Evolutionary conservation across 2,888 invertebrate species (phyloP).

Genomic region (Mesorhabditis spiculigera): DNA sequence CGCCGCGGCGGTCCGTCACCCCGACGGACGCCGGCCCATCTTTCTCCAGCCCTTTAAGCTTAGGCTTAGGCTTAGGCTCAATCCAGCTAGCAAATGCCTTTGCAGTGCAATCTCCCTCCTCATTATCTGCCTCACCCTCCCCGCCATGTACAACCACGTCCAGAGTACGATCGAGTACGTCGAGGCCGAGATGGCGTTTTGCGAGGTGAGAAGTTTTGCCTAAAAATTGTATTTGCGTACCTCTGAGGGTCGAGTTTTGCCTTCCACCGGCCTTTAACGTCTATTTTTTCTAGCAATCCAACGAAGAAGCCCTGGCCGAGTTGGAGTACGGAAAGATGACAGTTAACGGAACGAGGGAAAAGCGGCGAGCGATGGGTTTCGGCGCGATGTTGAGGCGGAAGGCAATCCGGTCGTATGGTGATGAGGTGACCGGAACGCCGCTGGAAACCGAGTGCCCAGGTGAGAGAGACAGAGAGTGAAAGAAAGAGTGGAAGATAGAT

Average conservation of each 20-base stretch:
- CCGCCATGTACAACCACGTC: slow-evolving; percentile 57
- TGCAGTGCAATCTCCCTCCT: slow-evolving; percentile 52
- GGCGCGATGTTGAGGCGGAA: slow-evolving; percentile 17
- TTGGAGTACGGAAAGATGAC: slow-evolving; percentile 36
- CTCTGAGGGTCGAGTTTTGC: neutral
- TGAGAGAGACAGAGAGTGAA: slow-evolving; percentile 37
- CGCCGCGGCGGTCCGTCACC: no score
- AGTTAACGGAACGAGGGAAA: slow-evolving; percentile 14
- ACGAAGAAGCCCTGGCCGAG: slow-evolving; percentile 42
- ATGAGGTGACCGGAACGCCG: slow-evolving; percentile 53
- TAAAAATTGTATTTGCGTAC: neutral
- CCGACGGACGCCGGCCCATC: no score
- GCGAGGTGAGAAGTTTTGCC: slow-evolving; percentile 43
- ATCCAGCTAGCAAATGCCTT: neutral
- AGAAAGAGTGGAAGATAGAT: neutral
- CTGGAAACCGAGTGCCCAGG: slow-evolving; percentile 57
- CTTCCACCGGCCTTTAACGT: neutral
- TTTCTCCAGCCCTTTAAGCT: no score
- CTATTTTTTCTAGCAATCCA: slow-evolving; percentile 33
- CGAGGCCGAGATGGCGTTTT: slow-evolving; percentile 56
- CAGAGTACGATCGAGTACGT: slow-evolving; percentile 56
- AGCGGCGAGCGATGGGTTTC: slow-evolving; percentile 3
- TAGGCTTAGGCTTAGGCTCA: no score
- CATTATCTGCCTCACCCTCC: slow-evolving; percentile 49
- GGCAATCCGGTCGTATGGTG: slow-evolving; percentile 24